These are phyloP conservation scores for Microdon myrmicae DNA, from an alignment of 2,888 invertebrate genomes.

Conservation along the genomic window DNA sequence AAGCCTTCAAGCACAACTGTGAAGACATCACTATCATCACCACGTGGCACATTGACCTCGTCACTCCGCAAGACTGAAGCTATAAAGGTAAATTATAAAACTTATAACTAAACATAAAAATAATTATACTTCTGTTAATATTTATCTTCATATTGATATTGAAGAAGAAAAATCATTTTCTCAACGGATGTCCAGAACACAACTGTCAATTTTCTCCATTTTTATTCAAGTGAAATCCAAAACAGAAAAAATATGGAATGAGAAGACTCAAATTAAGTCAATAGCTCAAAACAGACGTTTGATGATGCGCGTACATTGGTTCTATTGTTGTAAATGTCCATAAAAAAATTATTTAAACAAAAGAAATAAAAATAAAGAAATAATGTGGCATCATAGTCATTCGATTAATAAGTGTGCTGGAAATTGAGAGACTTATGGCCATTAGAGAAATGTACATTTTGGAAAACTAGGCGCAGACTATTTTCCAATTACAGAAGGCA, in stretches of 20 bases:
- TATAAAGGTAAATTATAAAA: conserved; percentile 54
- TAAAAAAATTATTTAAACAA: conserved; percentile 1
- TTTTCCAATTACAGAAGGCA: no score
- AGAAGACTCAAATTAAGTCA: conserved; percentile 1
- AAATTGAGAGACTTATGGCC: neutral
- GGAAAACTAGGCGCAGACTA: no score
- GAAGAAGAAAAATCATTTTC: conserved; percentile 44
- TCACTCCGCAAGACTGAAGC: conserved; percentile 60
- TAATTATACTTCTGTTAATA: neutral
- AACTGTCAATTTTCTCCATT: conserved; percentile 29
- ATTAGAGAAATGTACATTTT: no score
- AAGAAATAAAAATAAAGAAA: conserved; percentile 18
- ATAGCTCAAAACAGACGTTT: conserved; percentile 4
- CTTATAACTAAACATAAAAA: neutral
- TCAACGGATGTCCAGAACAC: conserved; percentile 29
- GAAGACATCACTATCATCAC: conserved; percentile 60
- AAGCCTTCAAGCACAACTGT: conserved; percentile 40
- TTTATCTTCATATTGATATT: neutral
- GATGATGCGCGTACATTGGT: neutral
- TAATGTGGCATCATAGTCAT: conserved; percentile 2
- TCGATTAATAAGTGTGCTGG: conserved; percentile 4
- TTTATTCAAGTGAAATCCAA: conserved; percentile 27
- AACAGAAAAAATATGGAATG: neutral
- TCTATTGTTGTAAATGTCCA: conserved; percentile 14
- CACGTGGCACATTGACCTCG: conserved; percentile 60